A percentile compares a stretch with the other conserved stretches of the same genome.
Conservation (phyloP, 1,140 invertebrate species). For the Theocolax elegans region DNA sequence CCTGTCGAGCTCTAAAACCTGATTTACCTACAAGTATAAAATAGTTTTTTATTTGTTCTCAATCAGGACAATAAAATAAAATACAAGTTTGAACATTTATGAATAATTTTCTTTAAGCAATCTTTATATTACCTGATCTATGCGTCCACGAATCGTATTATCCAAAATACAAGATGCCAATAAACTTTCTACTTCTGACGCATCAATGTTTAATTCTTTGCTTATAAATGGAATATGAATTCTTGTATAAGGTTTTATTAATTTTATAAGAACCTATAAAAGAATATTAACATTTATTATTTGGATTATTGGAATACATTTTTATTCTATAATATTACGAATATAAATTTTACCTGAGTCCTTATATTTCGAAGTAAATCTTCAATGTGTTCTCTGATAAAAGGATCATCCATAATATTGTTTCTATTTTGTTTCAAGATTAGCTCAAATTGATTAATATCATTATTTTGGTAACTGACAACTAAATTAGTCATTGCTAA, state of each 20-base stretch:
- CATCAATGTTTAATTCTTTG: conserved; percentile 96
- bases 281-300: neutral
- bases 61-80: neutral
- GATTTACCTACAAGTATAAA: conserved; percentile 75
- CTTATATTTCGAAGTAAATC: conserved; percentile 96
- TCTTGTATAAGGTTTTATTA: conserved; percentile 98
- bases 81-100: no score
- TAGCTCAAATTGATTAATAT: conserved; percentile 98
- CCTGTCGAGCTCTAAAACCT: conserved; percentile 90
- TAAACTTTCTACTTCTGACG: conserved; percentile 94
- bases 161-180: conserved; percentile 99
- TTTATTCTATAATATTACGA: conserved; percentile 12
- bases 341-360: conserved; percentile 79
- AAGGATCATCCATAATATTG: conserved; percentile 99
- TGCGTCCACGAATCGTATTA: conserved; percentile 95
- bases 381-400: conserved; percentile 99
- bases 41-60: conserved; percentile 17
- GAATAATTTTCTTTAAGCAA: no score
- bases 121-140: conserved; percentile 95
- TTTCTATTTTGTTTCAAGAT: conserved; percentile 95
- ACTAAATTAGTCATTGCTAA: conserved; percentile 99
- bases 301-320: conserved; percentile 8
- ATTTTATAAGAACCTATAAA: conserved; percentile 88
- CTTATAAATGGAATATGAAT: conserved; percentile 99
- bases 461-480: conserved; percentile 98